Base-by-base conservation (phyloP, 2,888 invertebrate species). In the Amitus sp. region DNA sequence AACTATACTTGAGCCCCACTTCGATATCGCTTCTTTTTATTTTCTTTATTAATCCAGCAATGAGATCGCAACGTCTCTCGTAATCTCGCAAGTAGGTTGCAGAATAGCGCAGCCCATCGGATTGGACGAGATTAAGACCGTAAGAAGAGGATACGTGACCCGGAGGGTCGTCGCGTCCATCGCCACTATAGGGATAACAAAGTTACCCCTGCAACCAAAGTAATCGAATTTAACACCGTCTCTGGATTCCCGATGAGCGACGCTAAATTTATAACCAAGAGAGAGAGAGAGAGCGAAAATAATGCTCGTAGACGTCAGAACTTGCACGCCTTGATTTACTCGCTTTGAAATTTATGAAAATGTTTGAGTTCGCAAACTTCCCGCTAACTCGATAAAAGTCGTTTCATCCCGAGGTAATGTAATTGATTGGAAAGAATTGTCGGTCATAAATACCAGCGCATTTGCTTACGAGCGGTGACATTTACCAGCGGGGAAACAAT, bases 161-260 rank as follows among this genome's bases (percentile, higher is more conserved):
- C 67, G 65, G 67, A 65, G 67, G 70, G 72, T 65, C 65, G 70
- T 66, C 66, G 67, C 70, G 68, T 71, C 71, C 64, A 71, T 69
- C 64, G 67, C 66, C 67, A 57, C 64, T 58, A n/a, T n/a, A 70
- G 71, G 75, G 73, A 76, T 78, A 79, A 78, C 76, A 56, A 49
- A 63, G 75, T 79, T 79, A 77, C 70, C 69, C 71, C 73, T 75
- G 77, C 79, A 79, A 79, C 77, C 76, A 77, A 74, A 75, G 77
- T 77, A 79, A 80, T 80, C 71, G 74, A 79, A 79, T 79, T 79
- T 76, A 78, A 75, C 76, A 70, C 73, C 70, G 72, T 73, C 76
- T 73, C 72, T 66, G 72, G 70, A 72, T 68, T 73, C 69, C 63
- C 72, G 71, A 65, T 72, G 64, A 75, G 66, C 64, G 68, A 62